Base-by-base conservation (phyloP, 2,888 invertebrate genomes). In the Oithona nana region DNA sequence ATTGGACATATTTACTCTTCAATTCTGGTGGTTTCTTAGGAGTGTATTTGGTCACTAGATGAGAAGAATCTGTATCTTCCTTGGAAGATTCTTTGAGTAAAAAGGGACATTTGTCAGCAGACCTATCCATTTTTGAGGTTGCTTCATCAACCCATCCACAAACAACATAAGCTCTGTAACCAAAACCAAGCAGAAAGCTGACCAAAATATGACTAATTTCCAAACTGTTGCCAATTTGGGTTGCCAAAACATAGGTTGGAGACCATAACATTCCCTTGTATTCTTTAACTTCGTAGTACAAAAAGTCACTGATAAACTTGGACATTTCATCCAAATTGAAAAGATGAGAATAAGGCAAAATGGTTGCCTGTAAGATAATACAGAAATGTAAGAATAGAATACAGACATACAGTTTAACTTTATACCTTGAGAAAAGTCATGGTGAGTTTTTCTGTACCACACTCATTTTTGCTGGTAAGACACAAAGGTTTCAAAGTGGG, bases 321-420 rank as follows among this genome's bases (percentile, higher is more conserved):
- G 59, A 48, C 2, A 48, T 50, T 13, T 59, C 50, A 24, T 24
- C 50, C 8, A 59, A 26, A 24, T 29, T 29, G 49, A 59, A 59
- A n/a, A 59, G 49, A 50, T 59, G 59, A 26, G 31, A 24, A 59
- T 28, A 59, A 1, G 59, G 59, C 16, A 59, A 20, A 48, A 59
- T 29, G 6, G 59, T 59, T 13, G 59, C 49, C 59, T 59, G 49
- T 3, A 58, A 58, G 26, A 39, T 4, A 8, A n/a, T 13, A 39
- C 6, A 16, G 16, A 39, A 39, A 16, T 16, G 16, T 39, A 39
- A 54, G 24, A 26, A 54, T 20, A 8, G 26, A 20, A 2, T 16
- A 54, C 3, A 11, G 26, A 24, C 26, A 4, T 2, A 24, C 54
- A 4, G 24, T 24, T 3, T 24, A 51, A 8, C 6, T 51, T 3